Percentiles rank a stretch among this genome's conserved stretches.
These are phyloP conservation scores for Barypeithes pellucidus DNA, from an alignment of 2,888 invertebrate genomes.

Conservation along the genomic window DNA sequence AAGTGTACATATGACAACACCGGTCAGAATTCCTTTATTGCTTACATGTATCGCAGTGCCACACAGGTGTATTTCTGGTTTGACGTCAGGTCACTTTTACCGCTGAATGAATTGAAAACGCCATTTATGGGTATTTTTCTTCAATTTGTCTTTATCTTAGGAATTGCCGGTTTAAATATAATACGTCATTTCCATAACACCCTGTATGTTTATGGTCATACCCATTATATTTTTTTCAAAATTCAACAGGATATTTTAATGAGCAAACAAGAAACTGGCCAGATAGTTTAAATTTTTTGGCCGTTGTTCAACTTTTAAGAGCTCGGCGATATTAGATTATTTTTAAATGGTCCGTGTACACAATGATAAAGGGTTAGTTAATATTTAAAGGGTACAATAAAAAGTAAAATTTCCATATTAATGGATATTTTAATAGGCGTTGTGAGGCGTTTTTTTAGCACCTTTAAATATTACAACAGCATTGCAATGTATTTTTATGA, in stretches of 20 bases:
- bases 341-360: conserved; percentile 54
- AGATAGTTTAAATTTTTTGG: conserved; percentile 51
- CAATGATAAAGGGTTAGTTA: conserved; percentile 54
- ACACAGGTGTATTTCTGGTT: no score
- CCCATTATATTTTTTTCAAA: background rate
- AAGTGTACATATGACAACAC: no score
- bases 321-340: conserved; percentile 50
- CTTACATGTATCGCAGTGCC: no score
- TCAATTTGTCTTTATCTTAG: no score
- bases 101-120: no score
- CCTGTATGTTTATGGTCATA: no score
- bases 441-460: conserved; percentile 31
- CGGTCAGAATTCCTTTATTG: no score
- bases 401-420: conserved; percentile 52
- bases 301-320: conserved; percentile 43
- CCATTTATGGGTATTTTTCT: no score
- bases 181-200: no score
- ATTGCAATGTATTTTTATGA: conserved; percentile 28
- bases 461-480: conserved; percentile 20
- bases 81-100: no score
- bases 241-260: background rate
- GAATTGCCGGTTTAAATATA: no score
- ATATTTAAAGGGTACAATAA: conserved; percentile 47
- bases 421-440: conserved; percentile 46
- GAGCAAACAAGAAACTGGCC: conserved; percentile 34